A percentile compares a stretch with the other conserved stretches of the same genome.
These are phyloP conservation scores for Amblyornis subalaris DNA, from an alignment of 2,113 vertebrate species.

Conservation along the genomic window DNA sequence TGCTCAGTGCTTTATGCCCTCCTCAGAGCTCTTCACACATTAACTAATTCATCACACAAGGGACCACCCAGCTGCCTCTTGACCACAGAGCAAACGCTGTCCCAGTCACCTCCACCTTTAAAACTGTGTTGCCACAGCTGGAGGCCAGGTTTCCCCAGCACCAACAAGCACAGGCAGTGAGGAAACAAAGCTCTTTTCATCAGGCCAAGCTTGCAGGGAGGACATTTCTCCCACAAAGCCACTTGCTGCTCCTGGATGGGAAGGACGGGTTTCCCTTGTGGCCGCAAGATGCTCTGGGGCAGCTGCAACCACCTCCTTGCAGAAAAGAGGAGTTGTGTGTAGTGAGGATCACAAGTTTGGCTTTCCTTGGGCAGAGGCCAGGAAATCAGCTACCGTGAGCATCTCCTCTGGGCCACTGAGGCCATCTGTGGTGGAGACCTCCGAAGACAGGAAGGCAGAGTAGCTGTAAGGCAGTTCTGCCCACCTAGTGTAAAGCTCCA, in stretches of 20 bases:
- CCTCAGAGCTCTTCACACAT: background rate
- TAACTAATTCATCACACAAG: background rate
- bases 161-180: background rate
- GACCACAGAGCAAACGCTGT: background rate
- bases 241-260: background rate
- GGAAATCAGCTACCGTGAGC: background rate
- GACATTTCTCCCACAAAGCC: accelerated
- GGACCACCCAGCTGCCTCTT: conserved; percentile 16
- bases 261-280: background rate
- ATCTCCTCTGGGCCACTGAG: background rate
- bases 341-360: background rate
- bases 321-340: background rate
- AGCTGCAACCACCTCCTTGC: background rate
- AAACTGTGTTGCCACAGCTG: conserved; percentile 27
- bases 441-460: background rate
- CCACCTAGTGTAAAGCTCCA: background rate
- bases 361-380: background rate
- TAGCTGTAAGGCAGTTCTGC: accelerated
- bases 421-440: background rate
- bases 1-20: background rate
- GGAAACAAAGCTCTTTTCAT: conserved; percentile 48
- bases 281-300: background rate
- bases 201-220: background rate
- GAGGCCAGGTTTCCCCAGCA: background rate
- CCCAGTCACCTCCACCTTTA: background rate